These are phyloP conservation scores for Amyelois transitella DNA, from an alignment of 1,140 invertebrate genomes.

Conservation along the genomic window DNA sequence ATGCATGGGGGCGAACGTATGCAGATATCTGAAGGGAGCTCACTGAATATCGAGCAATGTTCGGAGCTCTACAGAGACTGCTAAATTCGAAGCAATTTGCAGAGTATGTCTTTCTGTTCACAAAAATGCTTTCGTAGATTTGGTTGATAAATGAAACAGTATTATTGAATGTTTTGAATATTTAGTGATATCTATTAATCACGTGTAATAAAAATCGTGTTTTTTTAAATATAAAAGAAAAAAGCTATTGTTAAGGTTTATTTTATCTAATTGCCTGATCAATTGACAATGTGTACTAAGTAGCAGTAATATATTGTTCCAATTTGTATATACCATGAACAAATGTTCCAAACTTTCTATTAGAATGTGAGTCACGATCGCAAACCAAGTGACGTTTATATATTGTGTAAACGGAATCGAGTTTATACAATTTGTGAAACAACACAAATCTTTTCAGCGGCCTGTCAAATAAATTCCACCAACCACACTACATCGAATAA, in stretches of 20 bases:
- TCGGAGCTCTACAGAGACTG: not conserved
- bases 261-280: too few species aligned
- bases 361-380: not conserved
- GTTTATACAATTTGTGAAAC: conserved; percentile 12
- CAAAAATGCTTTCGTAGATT: too few species aligned
- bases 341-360: not conserved
- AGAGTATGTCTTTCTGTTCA: too few species aligned
- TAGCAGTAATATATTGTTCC: too few species aligned
- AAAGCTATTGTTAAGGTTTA: too few species aligned
- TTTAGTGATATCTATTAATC: too few species aligned
- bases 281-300: too few species aligned
- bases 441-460: conserved; percentile 8
- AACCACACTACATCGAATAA: not conserved
- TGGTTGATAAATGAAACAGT: too few species aligned
- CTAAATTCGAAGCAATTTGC: not conserved
- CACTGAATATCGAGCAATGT: conserved; percentile 1
- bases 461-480: conserved; percentile 12
- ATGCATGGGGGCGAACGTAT: conserved; percentile 48
- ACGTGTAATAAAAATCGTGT: too few species aligned
- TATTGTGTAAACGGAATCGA: not conserved
- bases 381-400: not conserved
- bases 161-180: not conserved
- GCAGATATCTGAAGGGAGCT: conserved; percentile 31
- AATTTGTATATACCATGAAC: not conserved
- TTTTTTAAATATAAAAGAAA: too few species aligned